Percentiles rank a stretch among this genome's conserved stretches.
These are phyloP conservation scores for Cheumatopsyche charites DNA, from an alignment of 1,140 invertebrate species.

Conservation along the genomic window DNA sequence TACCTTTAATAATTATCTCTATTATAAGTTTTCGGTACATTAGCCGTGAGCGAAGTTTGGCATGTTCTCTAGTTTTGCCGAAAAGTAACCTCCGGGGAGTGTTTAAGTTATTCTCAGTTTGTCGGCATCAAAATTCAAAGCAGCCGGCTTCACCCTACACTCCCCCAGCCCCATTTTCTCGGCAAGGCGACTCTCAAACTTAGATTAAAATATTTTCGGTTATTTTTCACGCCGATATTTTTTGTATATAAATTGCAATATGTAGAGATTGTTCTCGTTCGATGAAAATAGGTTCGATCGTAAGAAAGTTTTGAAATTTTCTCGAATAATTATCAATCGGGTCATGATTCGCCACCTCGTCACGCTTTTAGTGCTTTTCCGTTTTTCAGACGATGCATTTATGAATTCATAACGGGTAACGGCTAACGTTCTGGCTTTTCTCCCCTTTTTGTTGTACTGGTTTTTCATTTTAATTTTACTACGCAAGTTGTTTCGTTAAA, in stretches of 20 bases:
- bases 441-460: not conserved
- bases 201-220: conserved; percentile 28
- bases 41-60: conserved; percentile 5
- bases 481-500: too few species aligned
- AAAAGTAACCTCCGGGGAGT: conserved; percentile 35
- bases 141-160: conserved; percentile 10
- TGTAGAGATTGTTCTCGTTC: too few species aligned
- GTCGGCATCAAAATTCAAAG: conserved; percentile 34
- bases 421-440: not conserved
- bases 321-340: conserved; percentile 21
- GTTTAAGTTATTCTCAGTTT: conserved; percentile 37
- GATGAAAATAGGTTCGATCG: too few species aligned
- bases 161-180: conserved; percentile 11
- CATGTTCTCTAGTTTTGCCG: conserved; percentile 29
- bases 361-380: conserved; percentile 29
- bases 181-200: conserved; percentile 16
- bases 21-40: conserved; percentile 31
- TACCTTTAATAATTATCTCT: conserved; percentile 30
- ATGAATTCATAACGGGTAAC: conserved; percentile 32
- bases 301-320: not conserved
- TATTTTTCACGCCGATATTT: not conserved
- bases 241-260: too few species aligned
- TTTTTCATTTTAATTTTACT: conserved; percentile 7
- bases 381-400: conserved; percentile 30
- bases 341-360: conserved; percentile 24